Conservation (phyloP, 2,113 vertebrate genomes). For the Vombatus ursinus region DNA sequence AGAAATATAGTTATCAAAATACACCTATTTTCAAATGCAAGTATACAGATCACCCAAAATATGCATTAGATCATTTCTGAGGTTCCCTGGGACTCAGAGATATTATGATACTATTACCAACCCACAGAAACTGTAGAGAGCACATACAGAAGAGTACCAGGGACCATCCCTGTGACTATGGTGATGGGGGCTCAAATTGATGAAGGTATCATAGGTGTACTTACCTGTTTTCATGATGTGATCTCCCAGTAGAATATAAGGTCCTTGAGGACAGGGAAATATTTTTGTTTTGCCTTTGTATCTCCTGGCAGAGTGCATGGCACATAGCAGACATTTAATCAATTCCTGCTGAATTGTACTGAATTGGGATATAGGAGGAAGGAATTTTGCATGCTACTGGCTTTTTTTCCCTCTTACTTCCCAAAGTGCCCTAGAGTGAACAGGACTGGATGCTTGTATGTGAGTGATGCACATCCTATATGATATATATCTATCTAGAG, state of each 20-base stretch:
- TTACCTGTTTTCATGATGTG: neutral
- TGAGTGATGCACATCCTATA: neutral
- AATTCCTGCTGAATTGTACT: neutral
- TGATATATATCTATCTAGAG: neutral
- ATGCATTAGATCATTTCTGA: neutral
- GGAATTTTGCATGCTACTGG: neutral
- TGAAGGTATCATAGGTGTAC: neutral
- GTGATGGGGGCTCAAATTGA: neutral
- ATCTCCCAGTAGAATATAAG: neutral
- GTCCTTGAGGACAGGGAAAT: neutral
- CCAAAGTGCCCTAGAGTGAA: neutral
- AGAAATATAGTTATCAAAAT: neutral
- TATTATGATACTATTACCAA: neutral
- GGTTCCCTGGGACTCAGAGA: neutral
- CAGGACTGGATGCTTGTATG: neutral
- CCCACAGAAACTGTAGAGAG: neutral
- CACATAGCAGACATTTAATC: neutral
- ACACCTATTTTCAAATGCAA: neutral
- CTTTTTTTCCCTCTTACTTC: neutral
- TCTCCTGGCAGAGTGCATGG: neutral
- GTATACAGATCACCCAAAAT: neutral
- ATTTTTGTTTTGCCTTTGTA: neutral
- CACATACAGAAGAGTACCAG: neutral
- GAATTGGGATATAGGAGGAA: neutral
- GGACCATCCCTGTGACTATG: neutral